Evolutionary conservation across 2,888 invertebrate species (phyloP), one percentile per base, ranked within the genome.

Genomic region (Phortica okadai): DNA sequence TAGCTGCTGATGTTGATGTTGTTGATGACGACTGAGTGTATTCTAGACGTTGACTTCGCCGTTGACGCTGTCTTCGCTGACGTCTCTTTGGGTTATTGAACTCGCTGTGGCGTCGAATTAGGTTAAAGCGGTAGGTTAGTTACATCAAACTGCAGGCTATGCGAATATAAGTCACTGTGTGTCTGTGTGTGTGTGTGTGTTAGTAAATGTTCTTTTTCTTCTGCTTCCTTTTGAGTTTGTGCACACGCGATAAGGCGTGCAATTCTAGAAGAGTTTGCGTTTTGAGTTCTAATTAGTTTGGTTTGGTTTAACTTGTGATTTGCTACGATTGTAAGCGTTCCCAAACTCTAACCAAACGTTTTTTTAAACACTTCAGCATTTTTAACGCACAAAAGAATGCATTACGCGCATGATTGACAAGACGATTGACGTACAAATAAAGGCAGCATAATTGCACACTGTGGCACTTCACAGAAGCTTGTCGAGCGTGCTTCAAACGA

Each of bases 71-170:
- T 21, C 66, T 66, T 67, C 66, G 59, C 25, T 54, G 72, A 59
- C 44, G 74, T 56, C 14, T 56, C 66, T 56, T 58, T 73, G 54
- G 69, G 54, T 73, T 74, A 75, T 77, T 72, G 77, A 59, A 50
- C 72, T 74, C 74, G 45, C 59, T 11, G 42, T 44, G 74, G 81
- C 79, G 82, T 81, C 78, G 87, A 85, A 88, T 85, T 85, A 84
- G 85, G 85, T 85, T 85, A 85, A 83, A 86, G 85, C 87, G 87
- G 85, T 85, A 88, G 84, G 85, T 84, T 81, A 77, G 76, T 76
- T 64, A 76, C 77, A 73, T 82, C 54, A 56, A 72, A 8, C 50
- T 11, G 6, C 14, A 6, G 8, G 50, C 50, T 11, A 50, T 50
- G 6, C 14, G 50, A 50, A 50, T 50, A 2, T 50, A 8, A 11